These are phyloP conservation scores for Phyllopteryx taeniolatus DNA, from an alignment of 2,113 vertebrate genomes.

Conservation along the genomic window DNA sequence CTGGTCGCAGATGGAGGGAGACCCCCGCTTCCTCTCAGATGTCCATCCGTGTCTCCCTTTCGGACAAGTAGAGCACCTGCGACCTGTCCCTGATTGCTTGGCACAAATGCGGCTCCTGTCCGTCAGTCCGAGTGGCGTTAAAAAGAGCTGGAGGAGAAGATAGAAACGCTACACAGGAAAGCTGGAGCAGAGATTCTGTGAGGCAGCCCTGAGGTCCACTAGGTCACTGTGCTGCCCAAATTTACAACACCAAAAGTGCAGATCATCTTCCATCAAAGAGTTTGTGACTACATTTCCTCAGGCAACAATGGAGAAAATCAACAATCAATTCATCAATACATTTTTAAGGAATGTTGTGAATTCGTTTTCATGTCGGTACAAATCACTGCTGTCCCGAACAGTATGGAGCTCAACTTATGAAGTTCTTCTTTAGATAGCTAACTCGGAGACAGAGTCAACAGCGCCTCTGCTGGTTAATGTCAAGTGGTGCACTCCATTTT, in stretches of 20 bases:
- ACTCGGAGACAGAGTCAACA: neutral
- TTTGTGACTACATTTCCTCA: neutral
- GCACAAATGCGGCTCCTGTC: slow-evolving; percentile 39
- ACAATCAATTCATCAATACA: too few relatives aligned
- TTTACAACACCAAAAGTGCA: neutral
- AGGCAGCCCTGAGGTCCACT: neutral
- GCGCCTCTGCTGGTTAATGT: neutral
- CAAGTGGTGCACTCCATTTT: neutral
- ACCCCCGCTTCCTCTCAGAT: slow-evolving; percentile 64
- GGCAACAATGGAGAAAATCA: neutral
- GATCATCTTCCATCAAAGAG: neutral
- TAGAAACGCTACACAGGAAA: neutral
- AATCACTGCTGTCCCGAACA: too few relatives aligned
- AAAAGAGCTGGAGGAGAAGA: neutral
- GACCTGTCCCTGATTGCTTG: neutral
- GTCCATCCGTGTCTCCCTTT: slow-evolving; percentile 33
- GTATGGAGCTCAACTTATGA: too few relatives aligned
- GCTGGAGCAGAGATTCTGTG: neutral
- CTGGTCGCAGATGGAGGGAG: slow-evolving; percentile 67
- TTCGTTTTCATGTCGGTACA: too few relatives aligned
- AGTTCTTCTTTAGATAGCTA: too few relatives aligned
- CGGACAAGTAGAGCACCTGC: slow-evolving; percentile 45
- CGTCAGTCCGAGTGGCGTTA: neutral
- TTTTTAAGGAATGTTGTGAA: too few relatives aligned
- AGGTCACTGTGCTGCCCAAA: too few relatives aligned